Evolutionary conservation across 2,888 invertebrate species (phyloP).

Genomic region (Quadriops clusia): DNA sequence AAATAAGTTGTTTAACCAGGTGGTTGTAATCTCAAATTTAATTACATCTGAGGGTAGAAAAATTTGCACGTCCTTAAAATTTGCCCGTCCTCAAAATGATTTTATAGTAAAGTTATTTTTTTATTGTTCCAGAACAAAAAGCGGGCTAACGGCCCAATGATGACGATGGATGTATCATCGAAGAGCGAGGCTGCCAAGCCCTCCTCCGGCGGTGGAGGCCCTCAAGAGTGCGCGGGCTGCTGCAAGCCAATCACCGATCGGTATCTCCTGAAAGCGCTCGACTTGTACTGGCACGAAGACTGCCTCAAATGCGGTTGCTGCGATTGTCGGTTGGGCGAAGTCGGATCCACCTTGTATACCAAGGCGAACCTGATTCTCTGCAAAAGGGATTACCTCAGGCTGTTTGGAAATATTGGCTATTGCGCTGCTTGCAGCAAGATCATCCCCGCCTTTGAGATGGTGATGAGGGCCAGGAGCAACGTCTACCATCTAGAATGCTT

Average conservation of each 20-base stretch:
- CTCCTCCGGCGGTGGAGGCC: constrained; percentile 36
- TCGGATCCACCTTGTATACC: constrained; percentile 89
- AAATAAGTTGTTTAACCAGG: no score
- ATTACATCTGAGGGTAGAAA: no score
- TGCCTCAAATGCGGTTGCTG: constrained; percentile 96
- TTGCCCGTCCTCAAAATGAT: no score
- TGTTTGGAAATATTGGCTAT: constrained; percentile 92
- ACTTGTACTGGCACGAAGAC: constrained; percentile 95
- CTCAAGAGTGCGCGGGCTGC: constrained; percentile 85
- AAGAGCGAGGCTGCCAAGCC: constrained; percentile 52
- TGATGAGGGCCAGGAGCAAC: constrained; percentile 93
- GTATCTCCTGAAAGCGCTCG: constrained; percentile 81
- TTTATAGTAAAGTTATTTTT: no score
- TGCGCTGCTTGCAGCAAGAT: constrained; percentile 96
- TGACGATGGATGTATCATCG: constrained; percentile 84
- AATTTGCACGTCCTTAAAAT: no score
- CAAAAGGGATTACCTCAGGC: constrained; percentile 89
- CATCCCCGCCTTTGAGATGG: constrained; percentile 98
- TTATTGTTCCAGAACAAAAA: constrained; percentile 31
- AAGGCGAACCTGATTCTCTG: constrained; percentile 92
- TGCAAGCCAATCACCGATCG: constrained; percentile 88
- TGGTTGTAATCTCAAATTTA: no score
- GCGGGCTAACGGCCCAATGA: constrained; percentile 44
- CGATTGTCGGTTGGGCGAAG: constrained; percentile 91
- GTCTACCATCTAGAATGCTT: constrained; percentile 98